Base-by-base conservation (phyloP, 2,888 invertebrate species). In the Ophion slaviceki region DNA sequence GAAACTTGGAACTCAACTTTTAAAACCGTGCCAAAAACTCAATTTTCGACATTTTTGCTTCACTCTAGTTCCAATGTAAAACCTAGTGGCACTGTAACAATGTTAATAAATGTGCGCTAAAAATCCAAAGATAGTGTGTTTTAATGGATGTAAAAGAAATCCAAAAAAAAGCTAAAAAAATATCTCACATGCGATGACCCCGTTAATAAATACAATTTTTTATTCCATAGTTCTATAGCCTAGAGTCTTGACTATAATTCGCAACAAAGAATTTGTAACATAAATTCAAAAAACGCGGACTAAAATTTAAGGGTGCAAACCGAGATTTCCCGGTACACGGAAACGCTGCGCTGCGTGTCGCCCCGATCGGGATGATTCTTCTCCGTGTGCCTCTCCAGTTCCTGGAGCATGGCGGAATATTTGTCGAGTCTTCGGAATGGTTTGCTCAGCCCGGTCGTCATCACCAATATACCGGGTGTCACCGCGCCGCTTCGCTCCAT, bases 291-390 rank as follows among this genome's bases (percentile, higher is more conserved):
- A 72, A 14, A 67, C 59, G 62, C 20, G 61, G 2, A 14, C 32
- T 32, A 4, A 14, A 59, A 59, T n/a, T 32, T 4, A 32, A 32
- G 36, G 61, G 53, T 76, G 94, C 96, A 95, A 94, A 98, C 98
- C 89, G 98, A 97, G 91, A 99, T 97, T 91, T 99, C 99, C 94
- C 98, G 98, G 93, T 98, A 99, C 59, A 99, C 98, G 88, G 97
- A 97, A 87, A 98, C 97, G 66, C 99, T 98, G 88, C 99, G 96
- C 94, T 99, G 99, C 0, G 99, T 98, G 93, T 99, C 99, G 0
- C 99, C 99, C 88, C 99, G 95, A 94, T 99, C 99, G 0, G 97
- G 96, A 94, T 99, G 99, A 88, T 97, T 97, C 93, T 99, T 99
- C 94, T 99, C 99, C 79, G 99, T 97, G 93, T 99, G 99, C 84